Percentiles rank a stretch among this genome's conserved stretches.
phyloP scores from a whole-genome alignment of 2,113 vertebrate genomes.

The Lepidothrix coronata region DNA sequence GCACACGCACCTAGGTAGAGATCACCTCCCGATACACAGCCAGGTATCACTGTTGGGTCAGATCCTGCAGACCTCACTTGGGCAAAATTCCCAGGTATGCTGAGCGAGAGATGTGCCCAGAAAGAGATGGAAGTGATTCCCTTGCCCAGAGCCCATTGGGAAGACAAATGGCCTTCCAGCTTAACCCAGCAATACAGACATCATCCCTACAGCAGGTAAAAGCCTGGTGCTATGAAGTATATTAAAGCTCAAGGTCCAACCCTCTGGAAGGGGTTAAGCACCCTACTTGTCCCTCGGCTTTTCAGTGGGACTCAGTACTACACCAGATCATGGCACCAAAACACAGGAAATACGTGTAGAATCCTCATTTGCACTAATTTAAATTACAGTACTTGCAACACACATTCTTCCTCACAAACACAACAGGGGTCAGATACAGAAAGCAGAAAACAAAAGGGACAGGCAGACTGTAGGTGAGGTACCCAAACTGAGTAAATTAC shows the following conservation, averaged over 20 bases:
- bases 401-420: not conserved
- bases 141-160: not conserved
- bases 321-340: not conserved
- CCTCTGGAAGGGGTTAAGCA: not conserved
- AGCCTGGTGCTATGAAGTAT: not conserved
- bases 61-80: not conserved
- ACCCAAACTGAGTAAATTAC: not conserved
- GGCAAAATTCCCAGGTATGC: not conserved
- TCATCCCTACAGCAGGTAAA: not conserved
- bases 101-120: not conserved
- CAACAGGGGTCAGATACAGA: not conserved
- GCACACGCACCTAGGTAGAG: not conserved
- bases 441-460: not conserved
- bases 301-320: not conserved
- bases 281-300: not conserved
- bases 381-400: not conserved
- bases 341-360: not conserved
- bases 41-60: not conserved
- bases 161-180: not conserved
- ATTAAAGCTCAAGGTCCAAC: not conserved
- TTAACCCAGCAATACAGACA: not conserved
- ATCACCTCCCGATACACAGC: accelerated
- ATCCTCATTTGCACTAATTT: not conserved
- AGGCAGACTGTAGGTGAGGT: not conserved
- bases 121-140: not conserved